Base-by-base conservation (phyloP, 2,888 invertebrate species). In the Rhopalosiphum nymphaeae region DNA sequence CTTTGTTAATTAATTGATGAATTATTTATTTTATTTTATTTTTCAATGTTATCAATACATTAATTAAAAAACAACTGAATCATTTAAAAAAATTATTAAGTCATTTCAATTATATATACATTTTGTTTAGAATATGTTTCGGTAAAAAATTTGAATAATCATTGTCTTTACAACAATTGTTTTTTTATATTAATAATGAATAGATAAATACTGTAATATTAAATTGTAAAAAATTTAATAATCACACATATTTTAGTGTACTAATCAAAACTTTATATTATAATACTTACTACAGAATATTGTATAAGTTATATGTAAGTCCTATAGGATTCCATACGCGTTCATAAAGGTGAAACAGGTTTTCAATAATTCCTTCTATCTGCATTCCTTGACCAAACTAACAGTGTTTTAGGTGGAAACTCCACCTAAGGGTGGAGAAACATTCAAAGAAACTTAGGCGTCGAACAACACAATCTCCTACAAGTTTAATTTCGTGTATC, bases 401-500 rank as follows among this genome's bases (percentile, higher is more conserved):
- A 92, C 92, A 92, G 92, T 92, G 42, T 92, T 87, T 92, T 87
- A 87, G 61, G 67, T 87, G 87, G 87, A 92, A 46, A n/a, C 56
- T 87, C 87, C 87, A 92, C 87, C 92, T 87, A 88, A 87, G 78
- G 53, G 67, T 0, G 44, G 92, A 67, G 87, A 88, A 89, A 93
- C 92, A 44, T 93, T 78, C 94, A 67, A 94, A 94, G 94, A 94
- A 94, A 94, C 94, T 94, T 91, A 86, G 94, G 94, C 94, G 94
- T 90, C 86, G 86, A 49, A 53, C 56, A n/a, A n/a, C n/a, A 61
- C 92, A 53, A 78, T 89, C 92, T 87, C 78, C 88, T 44, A 78
- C 61, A 86, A 86, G 90, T 94, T 94, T 94, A 94, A 94, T 94
- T 91, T 94, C 94, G 94, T 67, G 94, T 93, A 93, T 94, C 94